These are phyloP conservation scores for Nomada fucata DNA, from an alignment of 2,888 invertebrate genomes.

Conservation along the genomic window DNA sequence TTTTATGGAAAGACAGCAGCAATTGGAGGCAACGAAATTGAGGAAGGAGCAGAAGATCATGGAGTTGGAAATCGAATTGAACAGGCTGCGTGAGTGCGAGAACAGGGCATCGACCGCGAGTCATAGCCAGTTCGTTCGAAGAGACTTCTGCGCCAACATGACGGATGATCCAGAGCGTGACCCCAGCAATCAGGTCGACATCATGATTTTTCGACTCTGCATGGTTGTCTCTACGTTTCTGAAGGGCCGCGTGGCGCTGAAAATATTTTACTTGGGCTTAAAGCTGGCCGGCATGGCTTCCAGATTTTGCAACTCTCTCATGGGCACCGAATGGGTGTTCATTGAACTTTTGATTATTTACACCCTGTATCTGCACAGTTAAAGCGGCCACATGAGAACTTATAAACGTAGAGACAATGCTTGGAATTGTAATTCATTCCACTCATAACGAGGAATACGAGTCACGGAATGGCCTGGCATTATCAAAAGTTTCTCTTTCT, in stretches of 20 bases:
- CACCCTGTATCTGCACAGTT: too few species aligned
- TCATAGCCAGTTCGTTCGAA: slow-evolving; percentile 61
- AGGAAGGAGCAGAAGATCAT: slow-evolving; percentile 78
- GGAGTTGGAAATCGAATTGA: slow-evolving; percentile 76
- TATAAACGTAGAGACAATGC: slow-evolving; percentile 34
- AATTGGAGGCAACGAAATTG: slow-evolving; percentile 84
- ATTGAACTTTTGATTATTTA: neutral
- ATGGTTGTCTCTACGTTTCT: slow-evolving; percentile 51
- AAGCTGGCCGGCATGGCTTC: neutral
- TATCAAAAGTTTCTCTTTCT: slow-evolving; percentile 73
- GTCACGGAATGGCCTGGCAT: slow-evolving; percentile 45
- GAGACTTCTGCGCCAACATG: slow-evolving; percentile 72
- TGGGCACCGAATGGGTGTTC: neutral
- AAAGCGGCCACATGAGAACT: neutral
- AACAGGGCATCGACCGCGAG: slow-evolving; percentile 44
- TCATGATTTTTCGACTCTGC: slow-evolving; percentile 57
- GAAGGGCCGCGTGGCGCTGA: slow-evolving; percentile 23
- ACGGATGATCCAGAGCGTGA: slow-evolving; percentile 78
- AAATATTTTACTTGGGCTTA: neutral
- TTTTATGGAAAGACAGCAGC: slow-evolving; percentile 86
- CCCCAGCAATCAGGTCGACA: slow-evolving; percentile 80
- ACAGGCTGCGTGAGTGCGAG: slow-evolving; percentile 60
- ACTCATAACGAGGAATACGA: slow-evolving; percentile 25
- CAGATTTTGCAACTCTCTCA: neutral
- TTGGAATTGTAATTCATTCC: slow-evolving; percentile 26